Conservation (phyloP, 1,140 invertebrate genomes). For the Ceratina japonica region DNA sequence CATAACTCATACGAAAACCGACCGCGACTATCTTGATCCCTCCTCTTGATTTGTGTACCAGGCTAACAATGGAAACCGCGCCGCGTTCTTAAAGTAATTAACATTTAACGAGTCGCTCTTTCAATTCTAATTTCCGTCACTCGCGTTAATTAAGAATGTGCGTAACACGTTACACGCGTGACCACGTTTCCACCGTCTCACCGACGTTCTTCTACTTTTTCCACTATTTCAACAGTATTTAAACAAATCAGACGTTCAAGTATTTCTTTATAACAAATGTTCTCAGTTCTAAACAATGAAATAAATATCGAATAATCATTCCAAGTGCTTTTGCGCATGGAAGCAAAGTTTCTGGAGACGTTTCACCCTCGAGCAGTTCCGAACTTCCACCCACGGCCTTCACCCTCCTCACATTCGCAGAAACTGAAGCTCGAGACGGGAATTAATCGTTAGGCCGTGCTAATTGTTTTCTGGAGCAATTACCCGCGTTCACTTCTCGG, state of each 20-base stretch:
- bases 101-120: slow-evolving; percentile 12
- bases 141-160: not conserved
- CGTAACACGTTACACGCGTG: not conserved
- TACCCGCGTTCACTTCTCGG: slow-evolving; percentile 4
- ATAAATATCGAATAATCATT: too few species aligned
- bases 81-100: not conserved
- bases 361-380: too few species aligned
- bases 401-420: not conserved
- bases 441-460: slow-evolving; percentile 6
- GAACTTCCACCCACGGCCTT: too few species aligned
- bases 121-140: not conserved
- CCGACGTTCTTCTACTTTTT: too few species aligned
- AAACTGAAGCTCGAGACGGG: not conserved
- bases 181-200: too few species aligned
- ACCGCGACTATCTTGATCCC: not conserved
- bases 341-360: too few species aligned
- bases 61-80: not conserved
- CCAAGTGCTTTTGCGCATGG: too few species aligned
- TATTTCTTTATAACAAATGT: too few species aligned
- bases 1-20: not conserved
- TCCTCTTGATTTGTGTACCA: not conserved
- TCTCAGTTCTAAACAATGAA: too few species aligned
- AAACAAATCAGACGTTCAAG: too few species aligned
- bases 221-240: too few species aligned
- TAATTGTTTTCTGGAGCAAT: slow-evolving; percentile 35